Evolutionary conservation across 2,113 vertebrate species (phyloP), one percentile per base, ranked within the genome.

Genomic region (Noturus placidus): DNA sequence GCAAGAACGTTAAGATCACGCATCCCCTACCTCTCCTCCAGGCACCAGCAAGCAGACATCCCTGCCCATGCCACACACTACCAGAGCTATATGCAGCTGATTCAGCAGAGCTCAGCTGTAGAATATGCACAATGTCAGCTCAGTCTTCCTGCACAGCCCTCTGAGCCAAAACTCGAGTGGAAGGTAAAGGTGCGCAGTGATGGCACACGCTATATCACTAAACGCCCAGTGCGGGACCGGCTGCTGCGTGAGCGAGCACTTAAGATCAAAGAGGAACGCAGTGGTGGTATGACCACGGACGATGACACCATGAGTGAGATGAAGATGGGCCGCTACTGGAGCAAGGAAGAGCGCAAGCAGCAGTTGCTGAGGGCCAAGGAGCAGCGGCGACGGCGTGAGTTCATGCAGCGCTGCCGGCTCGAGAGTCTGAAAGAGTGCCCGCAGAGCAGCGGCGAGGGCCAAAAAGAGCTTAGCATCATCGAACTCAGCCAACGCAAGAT

Each of bases 401-500:
- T 98, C 94, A 99, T 99, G 98, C 97, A 98, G 96, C 95, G 96
- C 8, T 98, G 98, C 93, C 95, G 98, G 13, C 91, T 99, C 77
- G 98, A 99, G 88, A 97, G 97, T 91, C 95, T 99, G 57, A 96
- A 94, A 90, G 98, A 99, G 89, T 97, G 95, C 83, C 98, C 98
- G 0, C 97, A 97, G 92, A 98, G 98, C 27, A 94, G 96, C 90
- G 94, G 94, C 0, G 98, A 99, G 91, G 96, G 96, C 63, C 93
- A 96, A 92, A 97, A 97, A 87, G 98, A 99, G 92, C 94, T 97
- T 88, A 99, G 93, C 94, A 99, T 99, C 87, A 96, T 99, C 38
- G 97, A 99, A 95, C 97, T 99, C 74, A 99, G 98, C 92, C 98
- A 99, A 94, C 97, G 96, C 93, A 99, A 99, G 96, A 99, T 99